phyloP scores from a whole-genome alignment of 2,888 invertebrate genomes.

The Nemotelus pantherinus region DNA sequence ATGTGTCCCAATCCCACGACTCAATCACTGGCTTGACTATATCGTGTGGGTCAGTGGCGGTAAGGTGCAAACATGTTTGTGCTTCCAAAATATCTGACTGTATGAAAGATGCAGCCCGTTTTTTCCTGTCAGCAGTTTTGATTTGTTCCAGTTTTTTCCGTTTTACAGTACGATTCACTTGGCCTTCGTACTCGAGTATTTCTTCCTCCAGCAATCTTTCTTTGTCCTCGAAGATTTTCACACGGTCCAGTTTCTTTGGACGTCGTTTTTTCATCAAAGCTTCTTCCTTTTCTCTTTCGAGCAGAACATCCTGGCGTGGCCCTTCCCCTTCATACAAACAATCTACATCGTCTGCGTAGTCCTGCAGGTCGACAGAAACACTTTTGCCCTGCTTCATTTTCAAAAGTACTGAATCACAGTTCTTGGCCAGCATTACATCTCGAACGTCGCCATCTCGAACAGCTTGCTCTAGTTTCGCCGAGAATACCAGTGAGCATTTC shows the following conservation, averaged over 20 bases:
- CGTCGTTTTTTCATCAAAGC: conserved; percentile 68
- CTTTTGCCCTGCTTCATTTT: conserved; percentile 78
- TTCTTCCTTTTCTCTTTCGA: conserved; percentile 70
- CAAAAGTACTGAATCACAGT: conserved; percentile 78
- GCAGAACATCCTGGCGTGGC: conserved; percentile 72
- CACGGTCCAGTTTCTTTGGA: conserved; percentile 71
- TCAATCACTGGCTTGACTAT: conserved; percentile 72
- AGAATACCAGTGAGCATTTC: conserved; percentile 78
- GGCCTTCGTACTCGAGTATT: conserved; percentile 66
- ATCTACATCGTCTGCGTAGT: conserved; percentile 66
- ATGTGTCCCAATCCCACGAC: conserved; percentile 73
- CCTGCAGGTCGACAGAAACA: conserved; percentile 76
- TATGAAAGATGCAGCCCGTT: conserved; percentile 63
- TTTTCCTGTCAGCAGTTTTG: conserved; percentile 63
- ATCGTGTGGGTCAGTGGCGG: conserved; percentile 70
- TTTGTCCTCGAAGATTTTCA: conserved; percentile 81
- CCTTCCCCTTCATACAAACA: conserved; percentile 78
- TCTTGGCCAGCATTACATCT: conserved; percentile 80
- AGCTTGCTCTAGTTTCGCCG: conserved; percentile 78
- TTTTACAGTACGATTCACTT: conserved; percentile 70
- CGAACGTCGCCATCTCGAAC: conserved; percentile 80
- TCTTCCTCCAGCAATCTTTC: conserved; percentile 71
- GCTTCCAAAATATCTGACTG: conserved; percentile 67
- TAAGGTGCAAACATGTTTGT: conserved; percentile 67
- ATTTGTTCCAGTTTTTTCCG: conserved; percentile 64